Evolutionary conservation across 2,113 vertebrate genomes (phyloP), one percentile per base, ranked within the genome.

Genomic region (Thunnus maccoyii): DNA sequence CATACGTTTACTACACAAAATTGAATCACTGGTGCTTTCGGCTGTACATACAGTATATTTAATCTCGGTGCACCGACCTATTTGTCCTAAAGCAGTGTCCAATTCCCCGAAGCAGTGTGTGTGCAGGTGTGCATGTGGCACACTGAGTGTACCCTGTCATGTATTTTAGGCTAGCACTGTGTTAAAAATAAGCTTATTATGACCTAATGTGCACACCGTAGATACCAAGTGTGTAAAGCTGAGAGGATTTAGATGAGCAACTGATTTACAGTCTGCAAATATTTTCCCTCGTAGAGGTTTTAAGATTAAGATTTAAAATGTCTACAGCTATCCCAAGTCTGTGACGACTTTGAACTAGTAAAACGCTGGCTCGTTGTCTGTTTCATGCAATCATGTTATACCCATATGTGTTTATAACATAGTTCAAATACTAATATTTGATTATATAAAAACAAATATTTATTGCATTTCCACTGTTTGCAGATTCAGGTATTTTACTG

Each of bases 401-500:
- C 65, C 66, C 41, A 57, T 88, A 25, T 72, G 74, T 90, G 61
- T 88, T 80, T 77, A 80, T 82, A 76, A 70, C 47, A 64, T 64
- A 72, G 83, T 79, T 71, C 71, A 75, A 75, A 85, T 78, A 78
- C 61, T 18, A 72, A 89, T 89, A 90, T 91, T 87, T 85, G 70
- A 88, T 85, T 82, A 80, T 71, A 85, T 83, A 86, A 57, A 72
- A 88, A 88, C 12, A 78, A 30, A 72, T 84, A 78, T 92, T 88
- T 91, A 87, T 93, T 92, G 83, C 80, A 87, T 89, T 84, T 80
- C 47, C 78, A 83, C 88, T 86, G 86, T 93, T 85, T 86, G 76
- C 77, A 91, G 72, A 89, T 90, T 94, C 85, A 88, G 88, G 90
- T 92, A 92, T 93, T 91, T 92, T 91, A 82, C 89, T 89, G 86